phyloP scores from a whole-genome alignment of 2,113 vertebrate species.

The Paramisgurnus dabryanus region DNA sequence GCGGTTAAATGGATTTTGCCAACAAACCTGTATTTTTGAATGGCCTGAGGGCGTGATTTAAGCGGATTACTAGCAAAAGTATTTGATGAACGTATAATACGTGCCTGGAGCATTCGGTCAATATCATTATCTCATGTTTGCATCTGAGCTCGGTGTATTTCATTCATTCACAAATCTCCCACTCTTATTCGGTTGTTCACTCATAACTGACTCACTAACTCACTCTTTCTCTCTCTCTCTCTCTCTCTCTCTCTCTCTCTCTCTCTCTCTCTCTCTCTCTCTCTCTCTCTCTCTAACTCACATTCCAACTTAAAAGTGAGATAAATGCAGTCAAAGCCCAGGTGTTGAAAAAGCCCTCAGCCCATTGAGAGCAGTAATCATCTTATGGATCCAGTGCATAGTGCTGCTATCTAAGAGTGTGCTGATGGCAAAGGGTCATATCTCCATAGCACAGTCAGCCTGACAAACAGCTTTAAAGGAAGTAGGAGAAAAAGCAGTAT shows the following conservation, averaged over 20 bases:
- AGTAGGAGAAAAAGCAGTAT: conserved; percentile 19
- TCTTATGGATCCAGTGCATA: conserved; percentile 3
- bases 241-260: not conserved
- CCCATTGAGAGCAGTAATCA: conserved; percentile 6
- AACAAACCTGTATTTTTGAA: too few species aligned
- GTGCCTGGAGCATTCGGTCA: too few species aligned
- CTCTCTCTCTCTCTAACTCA: not conserved
- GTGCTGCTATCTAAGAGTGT: not conserved
- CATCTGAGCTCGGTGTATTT: too few species aligned
- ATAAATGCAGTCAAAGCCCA: not conserved
- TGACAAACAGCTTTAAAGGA: conserved; percentile 12
- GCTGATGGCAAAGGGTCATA: conserved; percentile 16
- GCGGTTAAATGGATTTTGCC: too few species aligned
- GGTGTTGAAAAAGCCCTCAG: conserved; percentile 3
- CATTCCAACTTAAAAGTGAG: not conserved
- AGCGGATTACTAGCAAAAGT: too few species aligned
- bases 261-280: not conserved
- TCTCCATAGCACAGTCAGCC: conserved; percentile 11
- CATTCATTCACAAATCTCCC: not conserved
- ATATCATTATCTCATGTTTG: too few species aligned
- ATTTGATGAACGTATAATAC: too few species aligned
- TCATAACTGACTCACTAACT: not conserved
- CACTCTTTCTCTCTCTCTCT: not conserved
- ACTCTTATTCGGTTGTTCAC: not conserved
- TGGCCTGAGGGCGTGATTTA: too few species aligned